phyloP scores from a whole-genome alignment of 2,797 vertebrate species.

The Myotis vivesi region DNA sequence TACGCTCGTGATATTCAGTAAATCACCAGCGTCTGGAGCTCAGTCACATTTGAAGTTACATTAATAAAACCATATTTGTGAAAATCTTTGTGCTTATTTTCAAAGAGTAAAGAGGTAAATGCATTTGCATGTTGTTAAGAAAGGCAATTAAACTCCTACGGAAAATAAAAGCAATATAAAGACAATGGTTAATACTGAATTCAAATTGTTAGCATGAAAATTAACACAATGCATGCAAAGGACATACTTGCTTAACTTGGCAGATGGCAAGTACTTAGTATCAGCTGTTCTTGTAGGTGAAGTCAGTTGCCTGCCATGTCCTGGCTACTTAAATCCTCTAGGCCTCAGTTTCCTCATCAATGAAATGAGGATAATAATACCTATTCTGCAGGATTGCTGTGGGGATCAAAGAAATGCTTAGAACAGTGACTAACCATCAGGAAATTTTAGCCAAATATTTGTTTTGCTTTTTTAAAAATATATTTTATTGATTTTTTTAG shows the following conservation, averaged over 20 bases:
- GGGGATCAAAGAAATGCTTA: background rate
- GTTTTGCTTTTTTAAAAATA: background rate
- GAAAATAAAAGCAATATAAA: background rate
- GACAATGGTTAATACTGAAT: background rate
- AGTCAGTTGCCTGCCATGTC: background rate
- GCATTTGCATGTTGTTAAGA: background rate
- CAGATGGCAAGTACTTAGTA: background rate
- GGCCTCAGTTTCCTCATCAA: background rate
- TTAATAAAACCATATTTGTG: constrained; percentile 17
- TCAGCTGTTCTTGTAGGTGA: background rate
- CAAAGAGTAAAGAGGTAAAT: constrained; percentile 1
- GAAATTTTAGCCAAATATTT: background rate
- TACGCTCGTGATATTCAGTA: background rate
- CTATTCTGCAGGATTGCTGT: background rate
- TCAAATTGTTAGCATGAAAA: background rate
- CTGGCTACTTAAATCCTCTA: background rate
- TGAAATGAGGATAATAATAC: background rate
- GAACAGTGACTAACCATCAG: background rate
- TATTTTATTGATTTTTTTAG: no score
- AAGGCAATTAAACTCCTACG: background rate
- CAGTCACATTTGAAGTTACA: background rate
- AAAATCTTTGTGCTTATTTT: constrained; percentile 25
- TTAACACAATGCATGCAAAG: background rate
- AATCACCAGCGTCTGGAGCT: background rate
- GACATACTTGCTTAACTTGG: background rate